phyloP scores from a whole-genome alignment of 2,113 vertebrate genomes.

The Paramormyrops kingsleyae region DNA sequence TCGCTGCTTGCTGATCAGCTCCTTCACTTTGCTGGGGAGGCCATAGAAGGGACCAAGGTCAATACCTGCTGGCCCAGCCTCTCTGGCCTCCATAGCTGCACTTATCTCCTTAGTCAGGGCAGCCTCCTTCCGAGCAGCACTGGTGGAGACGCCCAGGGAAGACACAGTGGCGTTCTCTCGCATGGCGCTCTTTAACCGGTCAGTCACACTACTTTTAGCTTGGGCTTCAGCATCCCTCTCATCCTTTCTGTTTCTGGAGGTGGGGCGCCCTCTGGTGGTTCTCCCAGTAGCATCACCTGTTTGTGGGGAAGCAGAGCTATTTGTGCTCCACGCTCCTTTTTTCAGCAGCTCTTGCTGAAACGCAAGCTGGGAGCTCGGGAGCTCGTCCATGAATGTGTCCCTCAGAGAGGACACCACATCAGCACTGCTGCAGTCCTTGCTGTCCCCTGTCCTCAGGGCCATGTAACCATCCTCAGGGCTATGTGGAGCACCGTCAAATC shows the following conservation, averaged over 20 bases:
- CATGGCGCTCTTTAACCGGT: conserved; percentile 81
- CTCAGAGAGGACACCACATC: conserved; percentile 32
- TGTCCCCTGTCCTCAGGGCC: background rate
- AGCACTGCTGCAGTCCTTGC: conserved; percentile 30
- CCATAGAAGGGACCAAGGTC: conserved; percentile 93
- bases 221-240: background rate
- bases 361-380: conserved; percentile 69
- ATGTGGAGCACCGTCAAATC: background rate
- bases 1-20: conserved; percentile 70
- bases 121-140: conserved; percentile 67
- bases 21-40: conserved; percentile 85
- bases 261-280: background rate
- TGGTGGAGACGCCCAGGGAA: conserved; percentile 57
- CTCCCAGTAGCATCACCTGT: conserved; percentile 23
- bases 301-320: conserved; percentile 3
- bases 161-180: conserved; percentile 73
- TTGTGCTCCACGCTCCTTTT: conserved; percentile 17
- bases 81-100: conserved; percentile 66
- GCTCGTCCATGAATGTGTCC: conserved; percentile 49
- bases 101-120: conserved; percentile 75
- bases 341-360: conserved; percentile 39
- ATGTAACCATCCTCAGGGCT: background rate
- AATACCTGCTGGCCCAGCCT: conserved; percentile 47
- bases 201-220: conserved; percentile 68
- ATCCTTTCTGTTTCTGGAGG: background rate